These are phyloP conservation scores for Ctenomys sociabilis DNA, from an alignment of 2,113 vertebrate species.

Conservation along the genomic window DNA sequence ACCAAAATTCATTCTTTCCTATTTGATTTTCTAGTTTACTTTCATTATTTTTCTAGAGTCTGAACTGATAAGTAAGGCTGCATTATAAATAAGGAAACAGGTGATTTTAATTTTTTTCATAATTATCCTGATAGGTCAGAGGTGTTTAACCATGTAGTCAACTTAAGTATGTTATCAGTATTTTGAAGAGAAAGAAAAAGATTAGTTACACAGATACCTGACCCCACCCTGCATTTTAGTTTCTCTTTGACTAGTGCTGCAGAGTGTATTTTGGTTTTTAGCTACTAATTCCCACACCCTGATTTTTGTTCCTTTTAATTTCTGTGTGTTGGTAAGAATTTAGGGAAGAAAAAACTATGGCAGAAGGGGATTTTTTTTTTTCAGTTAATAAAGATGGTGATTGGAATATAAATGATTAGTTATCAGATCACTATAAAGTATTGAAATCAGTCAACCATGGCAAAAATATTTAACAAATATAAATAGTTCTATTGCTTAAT, in stretches of 20 bases:
- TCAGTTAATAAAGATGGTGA: background rate
- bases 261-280: background rate
- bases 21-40: constrained; percentile 4
- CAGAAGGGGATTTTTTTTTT: too few relatives aligned
- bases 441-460: background rate
- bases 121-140: background rate
- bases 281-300: background rate
- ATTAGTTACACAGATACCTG: background rate
- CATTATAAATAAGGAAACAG: constrained; percentile 10
- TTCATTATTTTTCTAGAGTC: constrained; percentile 20
- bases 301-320: background rate
- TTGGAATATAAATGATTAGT: constrained; percentile 8
- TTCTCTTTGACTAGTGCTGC: background rate
- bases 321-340: constrained; percentile 31
- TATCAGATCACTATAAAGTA: background rate
- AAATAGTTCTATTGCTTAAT: background rate
- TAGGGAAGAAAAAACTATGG: background rate
- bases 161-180: background rate
- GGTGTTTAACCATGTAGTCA: background rate
- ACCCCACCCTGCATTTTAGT: background rate
- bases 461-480: constrained; percentile 9
- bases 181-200: constrained; percentile 28
- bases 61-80: background rate
- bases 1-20: constrained; percentile 4
- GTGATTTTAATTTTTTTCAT: background rate